These are phyloP conservation scores for Malthinus flaveolus DNA, from an alignment of 2,888 invertebrate genomes.

Conservation along the genomic window DNA sequence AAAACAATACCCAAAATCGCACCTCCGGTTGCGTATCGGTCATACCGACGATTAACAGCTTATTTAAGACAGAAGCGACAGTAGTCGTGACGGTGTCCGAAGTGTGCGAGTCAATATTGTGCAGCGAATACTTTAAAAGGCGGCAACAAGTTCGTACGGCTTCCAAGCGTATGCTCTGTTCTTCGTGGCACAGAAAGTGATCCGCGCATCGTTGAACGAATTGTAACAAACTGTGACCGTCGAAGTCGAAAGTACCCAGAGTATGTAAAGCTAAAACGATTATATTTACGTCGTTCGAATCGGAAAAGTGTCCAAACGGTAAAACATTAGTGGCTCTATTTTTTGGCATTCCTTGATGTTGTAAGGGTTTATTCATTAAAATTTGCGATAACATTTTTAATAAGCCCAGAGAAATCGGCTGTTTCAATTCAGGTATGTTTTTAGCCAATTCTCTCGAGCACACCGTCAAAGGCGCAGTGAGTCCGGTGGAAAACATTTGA, in stretches of 20 bases:
- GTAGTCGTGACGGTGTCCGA: constrained; percentile 86
- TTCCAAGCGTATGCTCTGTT: constrained; percentile 89
- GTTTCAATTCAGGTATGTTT: constrained; percentile 83
- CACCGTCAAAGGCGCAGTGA: constrained; percentile 88
- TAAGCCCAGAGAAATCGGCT: constrained; percentile 90
- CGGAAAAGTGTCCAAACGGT: constrained; percentile 57
- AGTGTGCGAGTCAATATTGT: constrained; percentile 61
- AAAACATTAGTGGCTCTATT: constrained; percentile 58
- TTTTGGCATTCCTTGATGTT: constrained; percentile 79
- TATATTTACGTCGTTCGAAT: constrained; percentile 74
- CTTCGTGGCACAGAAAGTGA: constrained; percentile 86
- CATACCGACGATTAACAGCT: constrained; percentile 89
- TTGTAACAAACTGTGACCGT: constrained; percentile 86
- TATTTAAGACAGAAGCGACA: constrained; percentile 88
- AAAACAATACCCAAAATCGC: constrained; percentile 88
- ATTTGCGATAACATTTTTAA: constrained; percentile 89
- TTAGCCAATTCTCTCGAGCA: constrained; percentile 88
- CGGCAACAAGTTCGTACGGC: constrained; percentile 94
- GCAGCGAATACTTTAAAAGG: constrained; percentile 81
- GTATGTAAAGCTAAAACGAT: constrained; percentile 92
- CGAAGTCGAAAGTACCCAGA: constrained; percentile 79
- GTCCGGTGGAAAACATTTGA: constrained; percentile 89
- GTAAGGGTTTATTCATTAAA: constrained; percentile 82
- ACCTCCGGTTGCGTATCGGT: constrained; percentile 96
- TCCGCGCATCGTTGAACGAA: constrained; percentile 94